Evolutionary conservation across 1,140 invertebrate species (phyloP), one percentile per base, ranked within the genome.

Genomic region (Pseudomyrmex dendroicus): DNA sequence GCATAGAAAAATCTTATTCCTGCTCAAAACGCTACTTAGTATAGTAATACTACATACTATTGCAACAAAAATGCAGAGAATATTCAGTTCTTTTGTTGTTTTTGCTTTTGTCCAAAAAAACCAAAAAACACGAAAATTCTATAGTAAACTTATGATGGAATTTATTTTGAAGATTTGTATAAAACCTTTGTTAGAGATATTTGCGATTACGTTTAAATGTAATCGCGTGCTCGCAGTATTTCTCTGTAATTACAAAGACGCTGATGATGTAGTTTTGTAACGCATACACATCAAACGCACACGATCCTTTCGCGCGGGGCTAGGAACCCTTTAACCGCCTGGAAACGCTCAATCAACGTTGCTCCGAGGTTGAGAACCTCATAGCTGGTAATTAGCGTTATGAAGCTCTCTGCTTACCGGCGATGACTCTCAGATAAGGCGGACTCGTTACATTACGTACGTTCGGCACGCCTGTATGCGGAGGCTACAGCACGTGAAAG

Each of bases 361-460:
- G 74, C 35, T 59, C 63, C 63, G 59, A 77, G 61, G 82, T 89
- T 89, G 88, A 89, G 87, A 88, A 89, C 87, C 87, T 52, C 90
- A 90, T 89, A 91, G 89, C 83, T 85, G 89, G 91, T 92, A 93
- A 93, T 93, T 93, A 93, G 89, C 92, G 89, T 93, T 93, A 93
- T 91, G 92, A 92, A 92, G 92, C 89, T 84, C 78, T 84, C 85
- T 88, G 89, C 90, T 91, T 89, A 89, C 87, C 90, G 90, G 90
- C 83, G 92, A 93, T 93, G 90, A 91, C 86, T 91, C 88, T 91
- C 89, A 87, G 92, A 93, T 93, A 93, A 93, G 89, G 83, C 87
- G 84, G 84, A 86, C 90, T 92, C 88, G 91, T 91, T 91, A 92
- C 87, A 91, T 90, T 90, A 90, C 90, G 87, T 88, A 89, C 88